Evolutionary conservation across 2,113 vertebrate genomes (phyloP).

Genomic region (Epinephelus fuscoguttatus): DNA sequence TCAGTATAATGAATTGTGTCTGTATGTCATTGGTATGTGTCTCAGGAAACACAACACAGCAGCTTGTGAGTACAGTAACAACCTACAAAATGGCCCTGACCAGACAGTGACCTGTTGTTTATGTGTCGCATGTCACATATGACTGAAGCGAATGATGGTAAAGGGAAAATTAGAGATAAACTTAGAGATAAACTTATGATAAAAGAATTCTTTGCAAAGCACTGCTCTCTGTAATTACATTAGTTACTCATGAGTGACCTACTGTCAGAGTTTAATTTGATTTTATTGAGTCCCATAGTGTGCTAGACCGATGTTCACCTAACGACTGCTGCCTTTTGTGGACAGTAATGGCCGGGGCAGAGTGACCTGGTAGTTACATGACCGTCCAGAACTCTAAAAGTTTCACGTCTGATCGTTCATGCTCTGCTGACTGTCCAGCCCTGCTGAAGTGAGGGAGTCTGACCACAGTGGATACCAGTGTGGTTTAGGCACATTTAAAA

Average conservation of each 20-base stretch:
- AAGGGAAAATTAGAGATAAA: slow-evolving; percentile 15
- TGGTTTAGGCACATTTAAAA: background rate
- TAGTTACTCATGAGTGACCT: slow-evolving; percentile 64
- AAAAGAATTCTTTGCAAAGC: slow-evolving; percentile 61
- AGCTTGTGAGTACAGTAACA: background rate
- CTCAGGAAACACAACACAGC: background rate
- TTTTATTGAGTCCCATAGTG: slow-evolving; percentile 69
- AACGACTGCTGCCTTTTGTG: slow-evolving; percentile 32
- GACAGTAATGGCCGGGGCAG: slow-evolving; percentile 1
- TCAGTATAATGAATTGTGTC: background rate
- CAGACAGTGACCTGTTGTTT: background rate
- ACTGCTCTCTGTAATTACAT: slow-evolving; percentile 66
- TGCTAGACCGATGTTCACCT: slow-evolving; percentile 34
- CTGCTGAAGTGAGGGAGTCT: slow-evolving; percentile 12
- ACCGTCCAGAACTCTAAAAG: background rate
- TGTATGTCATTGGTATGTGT: background rate
- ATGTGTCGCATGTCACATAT: background rate
- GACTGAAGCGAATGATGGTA: background rate
- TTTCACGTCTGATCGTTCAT: slow-evolving; percentile 33
- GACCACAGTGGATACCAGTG: background rate
- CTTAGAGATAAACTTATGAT: slow-evolving; percentile 39
- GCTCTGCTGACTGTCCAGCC: slow-evolving; percentile 17
- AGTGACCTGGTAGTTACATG: slow-evolving; percentile 23
- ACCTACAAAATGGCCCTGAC: background rate
- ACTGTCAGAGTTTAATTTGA: slow-evolving; percentile 66